These are phyloP conservation scores for Andrena haemorrhoa DNA, from an alignment of 2,888 invertebrate species.

Conservation along the genomic window DNA sequence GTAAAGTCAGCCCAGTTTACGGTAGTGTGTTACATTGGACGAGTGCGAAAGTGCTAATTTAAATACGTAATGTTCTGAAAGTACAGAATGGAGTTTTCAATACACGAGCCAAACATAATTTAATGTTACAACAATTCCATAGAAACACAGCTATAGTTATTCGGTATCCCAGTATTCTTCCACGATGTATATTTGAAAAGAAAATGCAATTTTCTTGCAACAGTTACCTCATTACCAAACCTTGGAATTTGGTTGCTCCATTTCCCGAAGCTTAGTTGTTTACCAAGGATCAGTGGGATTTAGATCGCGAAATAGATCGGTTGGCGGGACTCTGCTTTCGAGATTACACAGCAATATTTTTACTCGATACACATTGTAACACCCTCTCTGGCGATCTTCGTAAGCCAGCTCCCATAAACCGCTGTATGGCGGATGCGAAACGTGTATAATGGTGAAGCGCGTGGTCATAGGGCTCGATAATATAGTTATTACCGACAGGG, in stretches of 20 bases:
- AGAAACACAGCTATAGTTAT: no score
- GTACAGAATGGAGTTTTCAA: no score
- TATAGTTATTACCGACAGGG: slow-evolving; percentile 84
- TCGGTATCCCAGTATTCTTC: no score
- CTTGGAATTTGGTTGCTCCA: neutral
- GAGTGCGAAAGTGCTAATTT: no score
- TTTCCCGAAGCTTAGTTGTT: slow-evolving; percentile 4
- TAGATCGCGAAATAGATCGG: slow-evolving; percentile 17
- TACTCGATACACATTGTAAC: slow-evolving; percentile 56
- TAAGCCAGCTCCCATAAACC: slow-evolving; percentile 40
- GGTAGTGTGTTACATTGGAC: no score
- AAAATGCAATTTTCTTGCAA: neutral
- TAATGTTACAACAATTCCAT: no score
- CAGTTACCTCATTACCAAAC: neutral
- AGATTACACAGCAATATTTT: slow-evolving; percentile 47
- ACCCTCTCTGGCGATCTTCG: slow-evolving; percentile 43
- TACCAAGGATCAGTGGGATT: neutral
- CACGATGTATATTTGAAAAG: no score
- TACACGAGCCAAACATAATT: no score
- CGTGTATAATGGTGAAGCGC: slow-evolving; percentile 62
- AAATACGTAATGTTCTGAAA: no score
- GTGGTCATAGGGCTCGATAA: slow-evolving; percentile 81
- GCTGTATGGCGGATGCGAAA: slow-evolving; percentile 20
- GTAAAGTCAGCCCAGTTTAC: no score
- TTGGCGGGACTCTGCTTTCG: neutral